phyloP scores from a whole-genome alignment of 2,797 vertebrate species.

The Sebastolobus alascanus region DNA sequence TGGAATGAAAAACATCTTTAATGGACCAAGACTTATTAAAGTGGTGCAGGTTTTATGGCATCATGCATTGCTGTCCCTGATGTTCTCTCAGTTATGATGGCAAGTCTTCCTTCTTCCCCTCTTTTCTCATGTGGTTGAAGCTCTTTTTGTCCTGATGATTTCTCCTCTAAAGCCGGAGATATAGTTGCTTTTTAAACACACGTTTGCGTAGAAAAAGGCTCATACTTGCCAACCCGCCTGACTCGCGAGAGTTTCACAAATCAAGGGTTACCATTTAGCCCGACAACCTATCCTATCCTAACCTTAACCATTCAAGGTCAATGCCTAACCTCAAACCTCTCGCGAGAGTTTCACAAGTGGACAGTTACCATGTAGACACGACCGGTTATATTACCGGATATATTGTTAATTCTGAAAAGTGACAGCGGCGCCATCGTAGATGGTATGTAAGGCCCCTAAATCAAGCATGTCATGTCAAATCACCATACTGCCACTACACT shows the following conservation, averaged over 20 bases:
- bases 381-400: neutral
- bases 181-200: too few species aligned
- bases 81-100: neutral
- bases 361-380: too few species aligned
- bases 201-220: too few species aligned
- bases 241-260: too few species aligned
- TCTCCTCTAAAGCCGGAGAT: neutral
- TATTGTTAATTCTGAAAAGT: neutral
- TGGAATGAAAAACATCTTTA: conserved; percentile 54
- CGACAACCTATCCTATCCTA: too few species aligned
- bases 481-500: neutral
- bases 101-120: neutral
- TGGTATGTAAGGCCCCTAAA: neutral
- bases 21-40: conserved; percentile 1
- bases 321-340: too few species aligned
- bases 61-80: neutral
- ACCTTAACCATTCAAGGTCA: too few species aligned
- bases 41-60: neutral
- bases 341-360: too few species aligned
- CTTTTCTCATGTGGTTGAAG: neutral
- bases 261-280: too few species aligned
- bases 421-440: neutral
- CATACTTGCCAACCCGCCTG: too few species aligned
- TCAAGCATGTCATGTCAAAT: neutral
- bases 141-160: neutral